Conservation (phyloP, 2,888 invertebrate species). For the Volucella inflata region DNA sequence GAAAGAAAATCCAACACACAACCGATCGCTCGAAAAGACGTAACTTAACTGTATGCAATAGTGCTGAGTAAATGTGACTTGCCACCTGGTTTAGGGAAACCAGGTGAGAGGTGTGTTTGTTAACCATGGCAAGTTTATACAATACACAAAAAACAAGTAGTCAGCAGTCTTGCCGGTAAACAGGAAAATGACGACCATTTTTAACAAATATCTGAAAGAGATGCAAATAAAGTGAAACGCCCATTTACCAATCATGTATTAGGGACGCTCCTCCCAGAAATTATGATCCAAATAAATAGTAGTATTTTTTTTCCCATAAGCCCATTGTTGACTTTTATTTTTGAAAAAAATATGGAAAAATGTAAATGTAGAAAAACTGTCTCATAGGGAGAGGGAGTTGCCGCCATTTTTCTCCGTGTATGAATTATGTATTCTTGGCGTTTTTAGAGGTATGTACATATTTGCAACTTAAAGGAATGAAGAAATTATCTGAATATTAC, state of each 20-base stretch:
- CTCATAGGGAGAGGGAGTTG: constrained; percentile 38
- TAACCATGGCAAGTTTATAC: too few species aligned
- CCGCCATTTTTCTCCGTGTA: constrained; percentile 48
- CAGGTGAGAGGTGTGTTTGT: constrained; percentile 64
- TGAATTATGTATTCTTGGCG: not conserved
- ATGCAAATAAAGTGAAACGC: constrained; percentile 29
- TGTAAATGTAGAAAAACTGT: not conserved
- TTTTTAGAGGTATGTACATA: too few species aligned
- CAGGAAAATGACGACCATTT: constrained; percentile 65
- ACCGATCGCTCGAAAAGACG: constrained; percentile 64
- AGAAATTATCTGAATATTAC: too few species aligned
- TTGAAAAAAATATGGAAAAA: not conserved
- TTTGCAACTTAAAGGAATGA: too few species aligned
- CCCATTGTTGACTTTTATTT: constrained; percentile 16
- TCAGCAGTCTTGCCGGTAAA: constrained; percentile 30
- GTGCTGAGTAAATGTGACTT: constrained; percentile 53
- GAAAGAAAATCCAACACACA: constrained; percentile 63
- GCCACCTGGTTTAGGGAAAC: constrained; percentile 60
- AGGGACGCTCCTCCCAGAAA: constrained; percentile 46
- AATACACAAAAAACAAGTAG: constrained; percentile 48
- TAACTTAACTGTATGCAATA: constrained; percentile 62
- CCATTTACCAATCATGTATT: constrained; percentile 34
- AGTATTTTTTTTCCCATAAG: constrained; percentile 1
- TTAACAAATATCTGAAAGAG: constrained; percentile 55
- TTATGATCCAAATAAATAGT: constrained; percentile 11